Percentiles rank a stretch among this genome's conserved stretches.
phyloP scores from a whole-genome alignment of 2,888 invertebrate species.

The Blastobasis adustella region DNA sequence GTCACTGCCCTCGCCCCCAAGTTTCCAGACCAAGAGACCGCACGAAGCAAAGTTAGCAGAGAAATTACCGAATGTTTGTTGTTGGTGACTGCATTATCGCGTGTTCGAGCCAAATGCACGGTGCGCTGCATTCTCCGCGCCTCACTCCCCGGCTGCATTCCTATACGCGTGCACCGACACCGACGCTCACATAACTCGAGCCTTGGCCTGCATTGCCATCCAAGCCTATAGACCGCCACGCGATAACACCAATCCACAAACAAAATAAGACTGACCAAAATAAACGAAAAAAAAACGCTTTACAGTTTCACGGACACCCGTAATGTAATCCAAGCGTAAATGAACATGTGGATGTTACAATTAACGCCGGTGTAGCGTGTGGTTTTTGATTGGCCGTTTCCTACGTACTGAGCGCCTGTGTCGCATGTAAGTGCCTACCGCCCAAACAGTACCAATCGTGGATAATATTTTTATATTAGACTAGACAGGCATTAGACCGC shows the following conservation, averaged over 20 bases:
- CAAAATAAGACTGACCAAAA: slow-evolving; percentile 2
- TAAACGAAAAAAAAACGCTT: not conserved
- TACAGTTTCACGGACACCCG: not conserved
- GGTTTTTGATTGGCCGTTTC: not conserved
- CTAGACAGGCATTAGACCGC: too few species aligned
- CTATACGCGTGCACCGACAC: slow-evolving; percentile 29
- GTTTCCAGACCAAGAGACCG: not conserved
- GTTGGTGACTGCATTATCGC: not conserved
- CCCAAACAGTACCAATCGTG: not conserved
- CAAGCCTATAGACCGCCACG: slow-evolving; percentile 38
- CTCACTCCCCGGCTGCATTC: slow-evolving; percentile 25
- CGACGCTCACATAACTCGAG: slow-evolving; percentile 45
- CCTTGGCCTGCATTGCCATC: slow-evolving; percentile 58
- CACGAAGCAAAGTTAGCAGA: too few species aligned
- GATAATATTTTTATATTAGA: too few species aligned
- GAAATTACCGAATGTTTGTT: slow-evolving; percentile 11
- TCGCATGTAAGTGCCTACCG: not conserved
- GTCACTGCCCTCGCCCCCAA: not conserved
- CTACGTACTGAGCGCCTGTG: not conserved
- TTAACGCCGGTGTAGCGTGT: not conserved
- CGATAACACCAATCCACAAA: slow-evolving; percentile 25
- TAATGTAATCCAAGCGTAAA: not conserved
- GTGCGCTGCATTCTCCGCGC: slow-evolving; percentile 17
- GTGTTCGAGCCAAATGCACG: not conserved
- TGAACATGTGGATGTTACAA: not conserved